Evolutionary conservation across 2,888 invertebrate genomes (phyloP), one percentile per base, ranked within the genome.

Genomic region (Rhimphoctona megacephalus): DNA sequence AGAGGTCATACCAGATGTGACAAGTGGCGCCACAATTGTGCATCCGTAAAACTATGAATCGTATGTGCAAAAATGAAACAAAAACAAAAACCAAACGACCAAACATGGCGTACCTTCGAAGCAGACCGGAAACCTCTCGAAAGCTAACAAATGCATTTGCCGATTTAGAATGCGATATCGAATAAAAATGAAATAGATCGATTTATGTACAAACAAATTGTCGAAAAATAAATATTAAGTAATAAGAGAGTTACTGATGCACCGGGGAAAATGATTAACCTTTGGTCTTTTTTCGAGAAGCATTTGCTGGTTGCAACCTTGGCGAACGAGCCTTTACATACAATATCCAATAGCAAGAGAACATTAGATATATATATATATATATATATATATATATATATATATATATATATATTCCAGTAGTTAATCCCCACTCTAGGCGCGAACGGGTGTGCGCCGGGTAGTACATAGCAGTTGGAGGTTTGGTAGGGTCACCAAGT

Each of bases 401-500:
- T 36, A 82, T 33, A 43, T 36, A 69, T 52, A n/a, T 54, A 25
- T n/a, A 52, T 54, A 54, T 64, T 52, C 54, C 52, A 61, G 72
- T 46, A 73, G 81, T 46, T 61, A 49, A n/a, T 43, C 85, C 82
- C 85, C 73, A 30, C 83, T 73, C 22, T 30, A 74, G 83, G 88
- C 79, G 69, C 61, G 17, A 61, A 61, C 61, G 85, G 76, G 69
- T 61, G 64, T 87, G 72, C 74, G 87, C 81, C 84, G 88, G 54
- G 81, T 79, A 74, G 79, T 54, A 77, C 84, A 61, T 74, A 77
- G 61, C 36, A 49, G 61, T 17, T 17, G 61, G 49, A 76, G 84
- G 66, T 85, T 66, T 66, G 61, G 88, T 85, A 74, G 89, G 89
- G 85, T 89, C 89, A 87, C 86, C 83, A 88, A 89, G 87, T 88